Evolutionary conservation across 2,113 vertebrate genomes (phyloP).

Genomic region (Chaenogobius annularis): DNA sequence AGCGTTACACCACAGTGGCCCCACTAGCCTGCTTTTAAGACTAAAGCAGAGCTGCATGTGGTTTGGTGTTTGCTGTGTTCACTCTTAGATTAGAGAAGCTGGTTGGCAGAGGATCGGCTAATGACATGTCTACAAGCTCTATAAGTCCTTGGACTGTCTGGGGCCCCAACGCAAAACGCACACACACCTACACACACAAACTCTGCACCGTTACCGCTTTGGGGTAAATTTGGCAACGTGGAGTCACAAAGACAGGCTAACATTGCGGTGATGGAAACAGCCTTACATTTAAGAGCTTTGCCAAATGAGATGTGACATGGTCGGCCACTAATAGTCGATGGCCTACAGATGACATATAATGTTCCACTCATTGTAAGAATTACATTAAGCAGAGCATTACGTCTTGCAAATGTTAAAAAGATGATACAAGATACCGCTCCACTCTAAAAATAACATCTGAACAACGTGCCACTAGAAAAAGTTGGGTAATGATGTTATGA

Average conservation of each 20-base stretch:
- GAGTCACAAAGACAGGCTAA: slow-evolving; percentile 31
- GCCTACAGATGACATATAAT: slow-evolving; percentile 40
- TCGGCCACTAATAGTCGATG: slow-evolving; percentile 45
- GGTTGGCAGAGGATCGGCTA: slow-evolving; percentile 70
- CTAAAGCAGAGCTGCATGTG: slow-evolving; percentile 65
- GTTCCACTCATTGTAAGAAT: slow-evolving; percentile 33
- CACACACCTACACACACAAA: slow-evolving; percentile 21
- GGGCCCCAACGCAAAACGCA: slow-evolving; percentile 39
- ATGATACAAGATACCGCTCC: not conserved
- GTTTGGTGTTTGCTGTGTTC: slow-evolving; percentile 72
- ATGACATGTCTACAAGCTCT: slow-evolving; percentile 67
- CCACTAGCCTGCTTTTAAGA: slow-evolving; percentile 45
- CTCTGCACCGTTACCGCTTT: slow-evolving; percentile 20
- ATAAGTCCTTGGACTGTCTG: slow-evolving; percentile 62
- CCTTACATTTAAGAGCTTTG: slow-evolving; percentile 38
- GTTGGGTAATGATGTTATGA: slow-evolving; percentile 1
- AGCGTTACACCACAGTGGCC: slow-evolving; percentile 31
- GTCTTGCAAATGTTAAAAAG: slow-evolving; percentile 4
- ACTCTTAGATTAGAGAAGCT: slow-evolving; percentile 67
- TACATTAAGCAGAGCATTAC: slow-evolving; percentile 28
- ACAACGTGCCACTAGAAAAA: not conserved
- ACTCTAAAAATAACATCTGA: slow-evolving; percentile 7
- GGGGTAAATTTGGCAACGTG: slow-evolving; percentile 34
- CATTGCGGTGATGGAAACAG: slow-evolving; percentile 43
- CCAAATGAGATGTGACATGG: slow-evolving; percentile 54